Evolutionary conservation across 2,113 vertebrate species (phyloP), one percentile per base, ranked within the genome.

Genomic region (Urocitellus parryii): DNA sequence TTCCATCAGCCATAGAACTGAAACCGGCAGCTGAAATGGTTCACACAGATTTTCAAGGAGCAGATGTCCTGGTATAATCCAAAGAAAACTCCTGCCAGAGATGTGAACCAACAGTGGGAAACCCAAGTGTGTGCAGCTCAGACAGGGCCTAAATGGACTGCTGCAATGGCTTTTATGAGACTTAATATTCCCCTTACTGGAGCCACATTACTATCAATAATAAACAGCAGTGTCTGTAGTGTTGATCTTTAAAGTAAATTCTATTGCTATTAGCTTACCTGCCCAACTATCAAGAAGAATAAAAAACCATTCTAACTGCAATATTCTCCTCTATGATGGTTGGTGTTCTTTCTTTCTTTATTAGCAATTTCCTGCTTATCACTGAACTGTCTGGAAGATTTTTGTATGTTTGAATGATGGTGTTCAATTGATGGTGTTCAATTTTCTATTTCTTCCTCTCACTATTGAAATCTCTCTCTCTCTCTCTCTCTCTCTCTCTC

Each of bases 171-270:
- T 76, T 78, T 58, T 8, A 68, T 81, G 97, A 91, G 97, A 93
- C 25, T 88, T 68, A 76, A 94, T 96, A 96, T 95, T 94, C 68
- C 65, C 76, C 80, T 81, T 45, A 37, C 81, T 77, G 72, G 93
- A 97, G 92, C 94, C 79, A 72, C 94, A 88, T 92, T 94, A 94
- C 93, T 96, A 76, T 97, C 93, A 97, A 97, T 97, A 98, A 97
- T 97, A 97, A 98, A 97, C 96, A 96, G 79, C 94, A 16, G 72
- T 48, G 58, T 68, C 86, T 25, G 17, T 2, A 45, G 81, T 96
- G 97, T 97, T 97, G 97, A 97, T 97, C 89, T 96, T 96, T 97
- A 97, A 97, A 97, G 97, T 96, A 97, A 98, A 98, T 95, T 93
- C 86, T 79, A 93, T 96, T 85, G 97, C 97, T 97, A 97, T 97